Conservation (phyloP, 53 echinoderm and acorn worm genomes). For the Stichopus horrens region DNA sequence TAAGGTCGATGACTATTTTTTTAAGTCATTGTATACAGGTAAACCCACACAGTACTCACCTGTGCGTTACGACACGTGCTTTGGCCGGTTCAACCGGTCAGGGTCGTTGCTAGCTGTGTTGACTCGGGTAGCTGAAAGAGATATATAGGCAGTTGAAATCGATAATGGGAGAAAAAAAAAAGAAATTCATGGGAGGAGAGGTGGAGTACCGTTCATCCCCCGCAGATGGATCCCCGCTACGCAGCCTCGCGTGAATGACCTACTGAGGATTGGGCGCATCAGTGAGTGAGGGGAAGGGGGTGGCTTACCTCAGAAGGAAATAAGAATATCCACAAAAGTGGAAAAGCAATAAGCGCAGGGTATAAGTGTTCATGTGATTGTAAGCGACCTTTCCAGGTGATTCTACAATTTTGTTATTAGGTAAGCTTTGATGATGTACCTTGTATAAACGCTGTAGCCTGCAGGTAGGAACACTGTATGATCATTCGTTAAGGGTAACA, state of each 20-base stretch:
- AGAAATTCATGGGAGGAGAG: background rate
- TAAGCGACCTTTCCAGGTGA: too few relatives aligned
- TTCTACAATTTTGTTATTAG: too few relatives aligned
- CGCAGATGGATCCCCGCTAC: background rate
- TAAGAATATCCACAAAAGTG: too few relatives aligned
- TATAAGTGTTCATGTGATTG: too few relatives aligned
- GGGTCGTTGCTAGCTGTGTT: slow-evolving; percentile 14
- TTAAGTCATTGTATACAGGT: background rate
- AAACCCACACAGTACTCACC: slow-evolving; percentile 14
- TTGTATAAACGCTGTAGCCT: too few relatives aligned
- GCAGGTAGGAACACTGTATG: too few relatives aligned
- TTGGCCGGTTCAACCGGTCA: slow-evolving; percentile 28
- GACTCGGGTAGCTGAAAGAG: background rate
- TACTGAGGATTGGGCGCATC: too few relatives aligned
- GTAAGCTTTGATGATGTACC: too few relatives aligned
- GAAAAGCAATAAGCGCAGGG: too few relatives aligned
- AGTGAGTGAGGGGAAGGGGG: background rate
- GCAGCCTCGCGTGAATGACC: background rate
- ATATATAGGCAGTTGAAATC: background rate
- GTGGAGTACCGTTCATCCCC: background rate
- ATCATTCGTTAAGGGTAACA: too few relatives aligned
- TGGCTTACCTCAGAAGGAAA: background rate
- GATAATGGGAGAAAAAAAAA: background rate
- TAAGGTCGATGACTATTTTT: slow-evolving; percentile 21
- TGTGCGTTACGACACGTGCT: slow-evolving; percentile 23